Base-by-base conservation (phyloP, 2,113 vertebrate species). In the Charadrius vociferus region DNA sequence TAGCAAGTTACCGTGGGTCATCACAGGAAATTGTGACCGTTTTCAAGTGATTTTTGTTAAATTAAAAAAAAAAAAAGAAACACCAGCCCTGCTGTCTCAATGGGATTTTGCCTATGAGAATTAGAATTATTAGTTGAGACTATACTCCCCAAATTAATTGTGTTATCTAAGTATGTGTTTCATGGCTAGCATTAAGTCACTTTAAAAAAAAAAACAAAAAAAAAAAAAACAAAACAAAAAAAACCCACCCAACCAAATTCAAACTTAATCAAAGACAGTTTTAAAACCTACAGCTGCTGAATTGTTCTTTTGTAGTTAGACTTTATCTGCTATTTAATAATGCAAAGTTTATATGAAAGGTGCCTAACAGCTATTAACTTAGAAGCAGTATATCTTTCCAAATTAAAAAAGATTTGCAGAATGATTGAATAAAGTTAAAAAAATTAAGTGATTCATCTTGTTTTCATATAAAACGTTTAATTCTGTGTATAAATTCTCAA, bases 241-340 rank as follows among this genome's bases (percentile, higher is more conserved):
- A 29, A 29, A 62, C 10, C 27, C n/a, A 41, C 39, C 18, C 18
- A 56, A 15, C 14, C 29, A 47, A 72, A 49, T 6, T 59, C 21
- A 78, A 34, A 37, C 29, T 36, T 96, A 92, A 68, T 94, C 90
- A 80, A 94, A 96, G 80, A 80, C 86, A 77, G 56, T 93, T 97
- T 91, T 96, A 93, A 98, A 97, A 97, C 63, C 68, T 93, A 68
- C 70, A 97, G 93, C 91, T 97, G 89, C 93, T 95, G 93, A 90
- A 82, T 74, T 97, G 34, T 97, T 92, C 95, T 97, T 96, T 86
- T 66, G 71, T 96, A 93, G 91, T 94, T 96, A 92, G 81, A 95
- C 34, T 95, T 92, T 86, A 81, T 86, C 92, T 93, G 56, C 65
- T 93, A 55, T 34, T 89, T 84, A 92, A 81, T 75, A 93, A 90